phyloP scores from a whole-genome alignment of 2,888 invertebrate species.

The Quadroppia sp. region DNA sequence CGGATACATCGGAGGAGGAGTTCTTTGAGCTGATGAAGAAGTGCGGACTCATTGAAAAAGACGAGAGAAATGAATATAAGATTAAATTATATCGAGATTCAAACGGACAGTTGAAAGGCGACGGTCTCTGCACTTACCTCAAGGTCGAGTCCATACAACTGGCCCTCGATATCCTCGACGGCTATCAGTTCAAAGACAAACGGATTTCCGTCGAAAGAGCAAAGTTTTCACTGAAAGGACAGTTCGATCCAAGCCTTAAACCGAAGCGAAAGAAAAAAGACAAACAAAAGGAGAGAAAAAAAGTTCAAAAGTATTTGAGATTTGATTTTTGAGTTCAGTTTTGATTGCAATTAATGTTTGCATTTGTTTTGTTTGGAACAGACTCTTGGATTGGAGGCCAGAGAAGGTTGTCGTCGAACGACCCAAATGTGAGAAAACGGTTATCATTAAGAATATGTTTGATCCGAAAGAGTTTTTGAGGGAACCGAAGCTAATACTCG shows the following conservation, averaged over 20 bases:
- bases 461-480: constrained; percentile 80
- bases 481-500: constrained; percentile 79
- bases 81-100: constrained; percentile 85
- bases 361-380: constrained; percentile 51
- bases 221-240: constrained; percentile 86
- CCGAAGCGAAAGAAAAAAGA: constrained; percentile 87
- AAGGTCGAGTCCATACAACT: constrained; percentile 90
- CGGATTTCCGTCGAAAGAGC: constrained; percentile 80
- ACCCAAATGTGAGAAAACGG: constrained; percentile 79
- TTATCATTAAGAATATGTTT: constrained; percentile 91
- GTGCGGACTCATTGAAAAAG: constrained; percentile 89
- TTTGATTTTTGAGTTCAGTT: background rate
- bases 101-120: constrained; percentile 80
- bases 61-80: constrained; percentile 72
- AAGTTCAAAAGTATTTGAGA: constrained; percentile 73
- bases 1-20: constrained; percentile 74
- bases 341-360: constrained; percentile 34
- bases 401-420: constrained; percentile 82
- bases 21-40: constrained; percentile 90
- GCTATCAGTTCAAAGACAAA: constrained; percentile 70
- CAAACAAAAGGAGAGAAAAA: constrained; percentile 81
- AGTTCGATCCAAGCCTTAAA: constrained; percentile 83
- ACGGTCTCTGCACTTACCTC: constrained; percentile 92
- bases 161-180: constrained; percentile 86
- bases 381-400: constrained; percentile 92